These are phyloP conservation scores for Ramphastos sulfuratus DNA, from an alignment of 2,113 vertebrate genomes.

Conservation along the genomic window DNA sequence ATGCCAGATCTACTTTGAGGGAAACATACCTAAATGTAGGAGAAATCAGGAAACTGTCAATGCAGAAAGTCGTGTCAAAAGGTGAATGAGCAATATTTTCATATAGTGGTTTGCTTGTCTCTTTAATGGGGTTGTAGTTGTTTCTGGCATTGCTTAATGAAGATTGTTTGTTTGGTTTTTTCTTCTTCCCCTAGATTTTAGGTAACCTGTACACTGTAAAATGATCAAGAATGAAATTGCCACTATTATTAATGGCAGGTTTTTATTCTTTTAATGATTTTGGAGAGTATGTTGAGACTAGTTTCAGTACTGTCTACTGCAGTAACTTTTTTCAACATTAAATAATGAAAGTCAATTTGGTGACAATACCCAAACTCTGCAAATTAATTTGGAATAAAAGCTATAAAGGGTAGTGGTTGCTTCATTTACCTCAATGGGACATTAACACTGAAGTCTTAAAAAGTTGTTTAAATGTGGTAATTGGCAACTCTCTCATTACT, in stretches of 20 bases:
- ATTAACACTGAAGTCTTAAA: background rate
- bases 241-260: background rate
- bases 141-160: background rate
- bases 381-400: background rate
- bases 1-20: background rate
- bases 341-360: background rate
- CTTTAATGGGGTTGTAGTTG: background rate
- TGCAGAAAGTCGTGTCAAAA: background rate
- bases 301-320: background rate
- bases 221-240: background rate
- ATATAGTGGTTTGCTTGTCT: background rate
- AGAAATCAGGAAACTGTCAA: background rate
- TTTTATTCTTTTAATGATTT: background rate
- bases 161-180: background rate
- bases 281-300: background rate
- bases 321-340: background rate
- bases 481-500: background rate
- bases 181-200: background rate
- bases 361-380: background rate
- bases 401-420: background rate
- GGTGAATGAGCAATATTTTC: background rate
- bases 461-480: background rate
- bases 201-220: background rate
- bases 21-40: background rate
- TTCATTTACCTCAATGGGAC: background rate